Evolutionary conservation across 2,113 vertebrate genomes (phyloP).

Genomic region (Terrapene triunguis): DNA sequence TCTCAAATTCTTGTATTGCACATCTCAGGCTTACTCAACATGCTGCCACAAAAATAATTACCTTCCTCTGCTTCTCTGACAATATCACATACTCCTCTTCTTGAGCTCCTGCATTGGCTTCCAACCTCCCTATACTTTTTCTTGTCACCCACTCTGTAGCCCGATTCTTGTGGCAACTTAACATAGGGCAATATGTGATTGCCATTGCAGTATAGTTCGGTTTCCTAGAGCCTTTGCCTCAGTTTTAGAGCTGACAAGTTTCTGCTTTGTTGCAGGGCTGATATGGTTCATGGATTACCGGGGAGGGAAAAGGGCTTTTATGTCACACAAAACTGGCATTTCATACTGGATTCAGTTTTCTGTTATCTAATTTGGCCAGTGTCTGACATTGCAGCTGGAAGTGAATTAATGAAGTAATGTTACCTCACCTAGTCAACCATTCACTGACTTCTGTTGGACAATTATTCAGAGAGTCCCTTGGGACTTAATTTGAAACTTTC

Average conservation of each 20-base stretch:
- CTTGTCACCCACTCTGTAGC: not conserved
- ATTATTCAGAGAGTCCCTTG: constrained; percentile 41
- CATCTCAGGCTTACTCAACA: not conserved
- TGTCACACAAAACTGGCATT: constrained; percentile 47
- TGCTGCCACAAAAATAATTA: not conserved
- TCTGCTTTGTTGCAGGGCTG: constrained; percentile 5
- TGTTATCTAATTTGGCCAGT: constrained; percentile 63
- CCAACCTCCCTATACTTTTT: not conserved
- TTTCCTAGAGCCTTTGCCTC: not conserved
- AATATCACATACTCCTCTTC: not conserved
- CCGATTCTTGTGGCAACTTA: not conserved
- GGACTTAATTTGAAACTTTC: constrained; percentile 13
- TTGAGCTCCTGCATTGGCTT: constrained; percentile 13
- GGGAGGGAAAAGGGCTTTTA: constrained; percentile 50
- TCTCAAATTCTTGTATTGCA: not conserved
- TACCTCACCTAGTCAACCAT: constrained; percentile 53
- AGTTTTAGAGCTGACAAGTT: constrained; percentile 4
- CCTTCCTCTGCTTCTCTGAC: not conserved
- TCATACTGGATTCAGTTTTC: constrained; percentile 56
- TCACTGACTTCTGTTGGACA: constrained; percentile 47
- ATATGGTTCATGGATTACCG: constrained; percentile 16
- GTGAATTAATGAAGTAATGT: constrained; percentile 65
- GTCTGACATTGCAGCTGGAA: constrained; percentile 64
- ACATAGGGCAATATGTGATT: not conserved
- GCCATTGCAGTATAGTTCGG: not conserved